Evolutionary conservation across 2,113 vertebrate genomes (phyloP).

Genomic region (Camelus dromedarius): DNA sequence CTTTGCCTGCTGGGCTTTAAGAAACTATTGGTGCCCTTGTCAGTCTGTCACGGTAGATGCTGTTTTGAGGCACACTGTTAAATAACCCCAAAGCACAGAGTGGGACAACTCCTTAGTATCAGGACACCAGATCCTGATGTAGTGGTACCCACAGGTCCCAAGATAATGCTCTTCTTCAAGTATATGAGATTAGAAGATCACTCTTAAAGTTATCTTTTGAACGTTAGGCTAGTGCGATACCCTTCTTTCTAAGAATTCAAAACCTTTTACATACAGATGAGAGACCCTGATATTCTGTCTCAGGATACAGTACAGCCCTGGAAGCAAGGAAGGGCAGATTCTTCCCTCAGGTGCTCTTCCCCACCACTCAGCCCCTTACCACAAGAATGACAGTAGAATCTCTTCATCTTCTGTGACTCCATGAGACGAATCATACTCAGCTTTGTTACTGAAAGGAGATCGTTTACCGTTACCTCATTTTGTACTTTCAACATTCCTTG

Average conservation of each 20-base stretch:
- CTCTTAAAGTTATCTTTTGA: neutral
- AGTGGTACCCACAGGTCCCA: neutral
- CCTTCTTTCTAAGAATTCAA: neutral
- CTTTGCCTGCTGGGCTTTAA: neutral
- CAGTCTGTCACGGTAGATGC: neutral
- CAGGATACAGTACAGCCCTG: neutral
- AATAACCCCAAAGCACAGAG: neutral
- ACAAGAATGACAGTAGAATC: neutral
- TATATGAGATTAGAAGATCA: neutral
- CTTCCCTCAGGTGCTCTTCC: neutral
- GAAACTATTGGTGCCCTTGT: neutral
- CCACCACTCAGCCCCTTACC: neutral
- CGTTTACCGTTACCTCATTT: neutral
- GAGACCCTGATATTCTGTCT: neutral
- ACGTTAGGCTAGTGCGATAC: neutral
- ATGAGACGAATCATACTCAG: neutral
- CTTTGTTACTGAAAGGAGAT: neutral
- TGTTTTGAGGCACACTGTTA: neutral
- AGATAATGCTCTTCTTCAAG: neutral
- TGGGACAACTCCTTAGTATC: neutral
- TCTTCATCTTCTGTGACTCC: neutral
- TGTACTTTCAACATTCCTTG: neutral
- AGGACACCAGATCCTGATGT: neutral
- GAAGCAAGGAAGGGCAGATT: rapidly evolving
- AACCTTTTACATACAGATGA: neutral